Evolutionary conservation across 2,888 invertebrate species (phyloP), one percentile per base, ranked within the genome.

Genomic region (Cancer borealis): DNA sequence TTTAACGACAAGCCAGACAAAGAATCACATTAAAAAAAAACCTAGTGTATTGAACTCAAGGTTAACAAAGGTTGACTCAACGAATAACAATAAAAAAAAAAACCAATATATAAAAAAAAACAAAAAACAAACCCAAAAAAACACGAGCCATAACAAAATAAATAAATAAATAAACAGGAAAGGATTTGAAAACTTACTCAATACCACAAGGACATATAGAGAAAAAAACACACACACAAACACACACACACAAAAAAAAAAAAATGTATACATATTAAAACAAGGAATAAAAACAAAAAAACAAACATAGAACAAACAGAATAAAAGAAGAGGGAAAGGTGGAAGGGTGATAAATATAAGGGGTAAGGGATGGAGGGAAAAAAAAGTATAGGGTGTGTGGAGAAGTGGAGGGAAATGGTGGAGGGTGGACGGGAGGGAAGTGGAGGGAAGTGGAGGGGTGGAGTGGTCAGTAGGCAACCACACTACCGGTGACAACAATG

Each of bases 401-500:
- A 30, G 54, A 17, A 54, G 54, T 79, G 30, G 79, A 79, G 79
- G 30, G 14, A 79, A 5, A 2, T 8, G 54, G 3, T 54, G 54
- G 54, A 54, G 66, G 10, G 21, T 14, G 21, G 66, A 21, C 8
- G n/a, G 5, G 21, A 66, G 66, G 66, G 66, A 66, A 21, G n/a
- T 66, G 66, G 17, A 14, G 54, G 54, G 21, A 47, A 26, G 60
- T 26, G 66, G 88, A n/a, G 73, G 60, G 88, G 84, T 12, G 30
- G 54, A 46, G 49, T 30, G 79, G 79, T 79, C 30, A 79, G 79
- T 8, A 30, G 90, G 54, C 90, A 90, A 47, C 30, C 90, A 88
- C 88, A 88, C 88, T 47, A 47, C 45, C 88, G 47, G 88, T 54
- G 17, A 14, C 90, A 47, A 90, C 90, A 90, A 90, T 90, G 90